Conservation (phyloP, 2,113 vertebrate genomes). For the Salvator merianae region DNA sequence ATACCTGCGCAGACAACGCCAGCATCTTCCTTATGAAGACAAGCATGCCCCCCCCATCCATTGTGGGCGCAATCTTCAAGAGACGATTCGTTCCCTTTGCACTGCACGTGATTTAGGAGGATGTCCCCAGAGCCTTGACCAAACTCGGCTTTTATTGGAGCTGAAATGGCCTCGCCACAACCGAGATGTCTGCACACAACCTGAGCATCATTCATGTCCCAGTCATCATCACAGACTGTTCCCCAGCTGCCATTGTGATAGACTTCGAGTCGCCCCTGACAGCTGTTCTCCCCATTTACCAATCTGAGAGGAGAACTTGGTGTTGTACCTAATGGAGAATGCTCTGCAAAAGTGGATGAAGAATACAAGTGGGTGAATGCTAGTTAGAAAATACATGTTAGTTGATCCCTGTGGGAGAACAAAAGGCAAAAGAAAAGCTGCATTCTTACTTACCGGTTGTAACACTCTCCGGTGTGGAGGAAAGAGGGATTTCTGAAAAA, state of each 20-base stretch:
- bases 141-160: not conserved
- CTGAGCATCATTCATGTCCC: not conserved
- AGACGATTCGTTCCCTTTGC: slow-evolving; percentile 7
- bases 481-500: too few species aligned
- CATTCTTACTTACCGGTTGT: too few species aligned
- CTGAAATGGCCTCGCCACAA: slow-evolving; percentile 6
- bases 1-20: slow-evolving; percentile 75
- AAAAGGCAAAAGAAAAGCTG: too few species aligned
- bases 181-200: slow-evolving; percentile 25
- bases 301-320: not conserved
- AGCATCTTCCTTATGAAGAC: slow-evolving; percentile 79
- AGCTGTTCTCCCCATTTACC: slow-evolving; percentile 20
- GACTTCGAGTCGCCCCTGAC: slow-evolving; percentile 11
- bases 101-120: not conserved
- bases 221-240: slow-evolving; percentile 25
- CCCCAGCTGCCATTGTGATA: slow-evolving; percentile 5
- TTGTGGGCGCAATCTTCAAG: not conserved
- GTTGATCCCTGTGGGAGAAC: too few species aligned
- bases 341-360: not conserved
- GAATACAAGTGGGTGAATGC: too few species aligned
- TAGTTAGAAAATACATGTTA: too few species aligned
- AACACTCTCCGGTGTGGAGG: not conserved
- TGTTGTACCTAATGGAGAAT: not conserved
- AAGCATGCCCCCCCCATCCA: slow-evolving; percentile 3
- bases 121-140: not conserved